Conservation (phyloP, 2,888 invertebrate species). For the Pseudoips prasinana region DNA sequence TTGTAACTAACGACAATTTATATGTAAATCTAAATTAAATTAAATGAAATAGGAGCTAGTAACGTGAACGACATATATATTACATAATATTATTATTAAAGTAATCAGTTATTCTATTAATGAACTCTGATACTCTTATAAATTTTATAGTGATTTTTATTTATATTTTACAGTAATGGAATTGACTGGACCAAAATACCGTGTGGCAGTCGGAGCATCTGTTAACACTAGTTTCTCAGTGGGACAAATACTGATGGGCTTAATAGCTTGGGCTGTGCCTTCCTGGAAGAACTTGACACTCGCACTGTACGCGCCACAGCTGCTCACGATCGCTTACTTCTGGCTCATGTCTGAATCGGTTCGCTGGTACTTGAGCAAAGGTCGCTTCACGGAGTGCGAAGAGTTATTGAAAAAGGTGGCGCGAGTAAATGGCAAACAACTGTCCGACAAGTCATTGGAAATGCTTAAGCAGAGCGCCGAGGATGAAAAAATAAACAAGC, state of each 20-base stretch:
- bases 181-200: conserved; percentile 85
- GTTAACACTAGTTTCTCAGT: conserved; percentile 86
- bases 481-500: conserved; percentile 37
- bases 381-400: conserved; percentile 84
- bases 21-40: too few species aligned
- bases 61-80: too few species aligned
- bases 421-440: conserved; percentile 71
- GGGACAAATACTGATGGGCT: conserved; percentile 85
- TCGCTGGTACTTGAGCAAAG: conserved; percentile 88
- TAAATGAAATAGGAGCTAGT: too few species aligned
- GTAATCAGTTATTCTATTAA: too few species aligned
- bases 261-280: conserved; percentile 85
- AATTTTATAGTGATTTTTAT: too few species aligned
- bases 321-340: conserved; percentile 84
- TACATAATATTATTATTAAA: too few species aligned
- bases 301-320: conserved; percentile 85
- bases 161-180: conserved; percentile 84
- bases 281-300: conserved; percentile 86
- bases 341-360: conserved; percentile 87
- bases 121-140: too few species aligned
- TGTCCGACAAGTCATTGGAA: conserved; percentile 51
- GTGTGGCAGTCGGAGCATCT: conserved; percentile 86
- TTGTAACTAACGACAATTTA: too few species aligned
- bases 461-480: conserved; percentile 42
- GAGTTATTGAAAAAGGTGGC: conserved; percentile 83